These are phyloP conservation scores for Falco rusticolus DNA, from an alignment of 2,797 vertebrate species.

Conservation along the genomic window DNA sequence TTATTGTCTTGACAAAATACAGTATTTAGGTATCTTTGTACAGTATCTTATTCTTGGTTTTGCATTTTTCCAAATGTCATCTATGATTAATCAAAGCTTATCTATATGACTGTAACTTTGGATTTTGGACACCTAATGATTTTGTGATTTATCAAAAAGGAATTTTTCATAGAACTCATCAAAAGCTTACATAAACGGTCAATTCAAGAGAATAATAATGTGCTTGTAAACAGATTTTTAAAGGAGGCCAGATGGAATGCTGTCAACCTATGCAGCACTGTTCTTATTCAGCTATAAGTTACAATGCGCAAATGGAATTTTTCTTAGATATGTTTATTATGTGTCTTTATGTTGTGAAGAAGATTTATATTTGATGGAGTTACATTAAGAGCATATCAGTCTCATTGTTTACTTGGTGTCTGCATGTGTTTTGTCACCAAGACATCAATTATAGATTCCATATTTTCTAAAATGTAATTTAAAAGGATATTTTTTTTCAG, in stretches of 20 bases:
- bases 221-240: neutral
- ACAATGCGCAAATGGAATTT: neutral
- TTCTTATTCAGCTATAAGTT: neutral
- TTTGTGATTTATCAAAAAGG: neutral
- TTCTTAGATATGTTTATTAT: neutral
- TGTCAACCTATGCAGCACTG: neutral
- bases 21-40: neutral
- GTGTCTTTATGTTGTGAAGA: neutral
- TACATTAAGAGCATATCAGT: neutral
- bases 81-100: neutral
- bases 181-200: neutral
- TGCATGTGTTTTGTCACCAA: neutral
- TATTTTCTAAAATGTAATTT: neutral
- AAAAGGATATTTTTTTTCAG: neutral
- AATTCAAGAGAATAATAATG: slow-evolving; percentile 1
- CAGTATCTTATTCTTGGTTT: neutral
- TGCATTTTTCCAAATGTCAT: neutral
- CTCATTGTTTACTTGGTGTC: neutral
- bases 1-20: neutral
- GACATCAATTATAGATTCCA: neutral
- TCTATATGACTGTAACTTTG: neutral
- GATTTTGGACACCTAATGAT: neutral
- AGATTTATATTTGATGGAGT: neutral
- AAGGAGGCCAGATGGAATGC: neutral
- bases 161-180: neutral